phyloP scores from a whole-genome alignment of 2,888 invertebrate species.

The Andrena marginata region DNA sequence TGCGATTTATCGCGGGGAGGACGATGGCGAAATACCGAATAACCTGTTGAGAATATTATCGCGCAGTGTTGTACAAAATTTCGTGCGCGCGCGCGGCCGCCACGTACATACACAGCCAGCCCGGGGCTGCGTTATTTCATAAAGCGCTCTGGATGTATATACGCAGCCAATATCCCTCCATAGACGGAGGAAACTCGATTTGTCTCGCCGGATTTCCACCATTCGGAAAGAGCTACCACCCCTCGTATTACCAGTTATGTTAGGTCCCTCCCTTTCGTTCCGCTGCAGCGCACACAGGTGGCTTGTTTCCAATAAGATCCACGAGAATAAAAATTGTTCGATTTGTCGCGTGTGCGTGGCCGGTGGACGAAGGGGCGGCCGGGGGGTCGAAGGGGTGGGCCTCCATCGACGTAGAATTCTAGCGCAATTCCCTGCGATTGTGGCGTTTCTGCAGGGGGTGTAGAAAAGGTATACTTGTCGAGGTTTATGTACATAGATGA shows the following conservation, averaged over 20 bases:
- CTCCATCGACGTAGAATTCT: background rate
- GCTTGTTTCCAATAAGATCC: constrained; percentile 7
- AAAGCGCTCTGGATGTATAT: constrained; percentile 34
- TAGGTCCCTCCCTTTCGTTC: background rate
- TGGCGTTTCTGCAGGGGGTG: background rate
- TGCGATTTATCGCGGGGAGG: background rate
- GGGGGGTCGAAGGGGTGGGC: background rate
- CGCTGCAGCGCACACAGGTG: background rate
- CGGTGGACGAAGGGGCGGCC: no score
- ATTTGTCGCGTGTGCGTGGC: background rate
- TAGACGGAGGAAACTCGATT: constrained; percentile 54
- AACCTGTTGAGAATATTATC: constrained; percentile 41
- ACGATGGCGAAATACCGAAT: constrained; percentile 1
- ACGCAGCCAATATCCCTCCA: constrained; percentile 51
- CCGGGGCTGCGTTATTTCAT: constrained; percentile 38
- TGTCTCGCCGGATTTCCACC: constrained; percentile 54
- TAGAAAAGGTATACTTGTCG: no score
- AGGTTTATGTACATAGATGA: no score
- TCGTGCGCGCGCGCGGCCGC: background rate
- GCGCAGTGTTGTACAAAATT: constrained; percentile 16
- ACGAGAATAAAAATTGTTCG: background rate
- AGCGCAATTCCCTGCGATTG: no score
- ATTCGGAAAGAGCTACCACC: constrained; percentile 39
- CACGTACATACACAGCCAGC: background rate
- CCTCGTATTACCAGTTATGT: constrained; percentile 20